Evolutionary conservation across 1,140 invertebrate species (phyloP).

Genomic region (Pogonomyrmex californicus): DNA sequence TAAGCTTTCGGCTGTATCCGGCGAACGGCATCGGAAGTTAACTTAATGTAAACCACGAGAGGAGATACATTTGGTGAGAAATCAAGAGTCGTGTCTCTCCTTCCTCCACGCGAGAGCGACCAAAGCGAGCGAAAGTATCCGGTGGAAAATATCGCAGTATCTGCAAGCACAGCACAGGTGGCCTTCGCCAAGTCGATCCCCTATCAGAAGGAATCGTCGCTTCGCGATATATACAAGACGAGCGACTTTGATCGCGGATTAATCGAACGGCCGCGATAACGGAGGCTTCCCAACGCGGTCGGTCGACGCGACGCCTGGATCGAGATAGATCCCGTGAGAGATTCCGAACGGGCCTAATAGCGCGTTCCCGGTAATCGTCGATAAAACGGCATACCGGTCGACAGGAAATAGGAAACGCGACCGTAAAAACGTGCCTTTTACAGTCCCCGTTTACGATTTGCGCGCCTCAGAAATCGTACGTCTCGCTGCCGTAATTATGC

Average conservation of each 20-base stretch:
- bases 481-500: constrained; percentile 41
- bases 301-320: no score
- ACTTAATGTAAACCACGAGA: background rate
- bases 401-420: constrained; percentile 36
- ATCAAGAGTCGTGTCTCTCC: background rate
- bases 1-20: background rate
- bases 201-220: background rate
- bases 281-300: background rate
- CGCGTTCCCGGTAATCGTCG: constrained; percentile 22
- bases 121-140: background rate
- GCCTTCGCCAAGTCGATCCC: constrained; percentile 15
- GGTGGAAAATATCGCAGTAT: background rate
- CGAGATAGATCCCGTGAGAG: background rate
- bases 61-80: background rate
- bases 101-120: background rate
- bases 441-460: constrained; percentile 30
- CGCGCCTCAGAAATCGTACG: background rate
- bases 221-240: constrained; percentile 26
- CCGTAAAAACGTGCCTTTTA: constrained; percentile 43
- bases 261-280: constrained; percentile 32
- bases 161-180: background rate
- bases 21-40: background rate
- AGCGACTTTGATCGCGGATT: constrained; percentile 21
- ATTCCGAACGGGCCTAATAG: constrained; percentile 26
- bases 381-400: constrained; percentile 34